Evolutionary conservation across 2,888 invertebrate genomes (phyloP).

Genomic region (Rhyacophila evoluta): DNA sequence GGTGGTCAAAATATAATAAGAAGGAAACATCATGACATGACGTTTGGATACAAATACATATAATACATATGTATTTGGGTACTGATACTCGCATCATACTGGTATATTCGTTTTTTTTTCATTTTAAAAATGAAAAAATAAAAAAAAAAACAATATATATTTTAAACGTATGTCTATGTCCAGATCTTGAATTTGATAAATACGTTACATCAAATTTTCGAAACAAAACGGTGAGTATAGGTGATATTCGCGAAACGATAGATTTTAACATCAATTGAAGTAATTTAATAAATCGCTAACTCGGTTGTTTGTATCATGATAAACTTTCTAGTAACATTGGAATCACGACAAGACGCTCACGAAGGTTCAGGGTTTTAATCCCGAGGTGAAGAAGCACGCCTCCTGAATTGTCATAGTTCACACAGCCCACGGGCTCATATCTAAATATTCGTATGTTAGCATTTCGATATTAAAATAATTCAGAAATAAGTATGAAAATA

Average conservation of each 20-base stretch:
- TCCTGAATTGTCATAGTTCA: not conserved
- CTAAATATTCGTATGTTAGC: too few relatives aligned
- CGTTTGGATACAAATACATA: too few relatives aligned
- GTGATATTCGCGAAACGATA: not conserved
- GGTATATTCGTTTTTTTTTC: not conserved
- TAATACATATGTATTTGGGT: too few relatives aligned
- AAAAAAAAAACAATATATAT: too few relatives aligned
- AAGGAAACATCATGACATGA: not conserved
- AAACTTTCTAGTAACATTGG: constrained; percentile 26
- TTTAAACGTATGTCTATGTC: too few relatives aligned
- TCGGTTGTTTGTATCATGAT: constrained; percentile 4
- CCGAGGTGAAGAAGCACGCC: not conserved
- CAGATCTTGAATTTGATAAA: too few relatives aligned
- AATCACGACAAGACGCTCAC: constrained; percentile 24
- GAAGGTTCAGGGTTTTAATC: constrained; percentile 12
- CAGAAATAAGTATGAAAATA: too few relatives aligned
- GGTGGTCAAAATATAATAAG: not conserved
- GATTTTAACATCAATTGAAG: too few relatives aligned
- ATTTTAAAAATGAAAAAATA: not conserved
- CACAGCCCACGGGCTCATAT: not conserved
- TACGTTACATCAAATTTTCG: too few relatives aligned
- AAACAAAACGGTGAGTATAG: too few relatives aligned
- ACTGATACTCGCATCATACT: too few relatives aligned
- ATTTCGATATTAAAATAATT: too few relatives aligned
- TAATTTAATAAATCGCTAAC: not conserved